A percentile compares a stretch with the other conserved stretches of the same genome.
phyloP scores from a whole-genome alignment of 2,113 vertebrate genomes.

The Monopterus albus region DNA sequence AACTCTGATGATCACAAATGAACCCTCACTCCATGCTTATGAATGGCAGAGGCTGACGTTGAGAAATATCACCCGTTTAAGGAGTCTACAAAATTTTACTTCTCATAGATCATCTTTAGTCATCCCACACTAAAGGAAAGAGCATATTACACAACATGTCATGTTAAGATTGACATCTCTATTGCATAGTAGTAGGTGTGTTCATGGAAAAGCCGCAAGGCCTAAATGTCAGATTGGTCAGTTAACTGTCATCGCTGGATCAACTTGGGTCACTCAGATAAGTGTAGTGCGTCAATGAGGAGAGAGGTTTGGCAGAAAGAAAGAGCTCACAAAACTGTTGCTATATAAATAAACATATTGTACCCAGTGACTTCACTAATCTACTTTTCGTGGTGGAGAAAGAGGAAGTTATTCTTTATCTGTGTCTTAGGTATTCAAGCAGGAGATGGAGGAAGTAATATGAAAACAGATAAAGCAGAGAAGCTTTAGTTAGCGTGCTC shows the following conservation, averaged over 20 bases:
- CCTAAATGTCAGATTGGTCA: neutral
- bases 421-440: neutral
- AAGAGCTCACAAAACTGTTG: neutral
- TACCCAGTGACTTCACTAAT: slow-evolving; percentile 8
- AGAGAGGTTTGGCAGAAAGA: slow-evolving; percentile 14
- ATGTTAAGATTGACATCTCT: neutral
- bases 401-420: neutral
- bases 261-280: slow-evolving; percentile 13
- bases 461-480: too few relatives aligned
- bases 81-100: neutral
- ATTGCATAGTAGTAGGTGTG: neutral
- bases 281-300: slow-evolving; percentile 3
- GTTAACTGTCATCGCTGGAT: neutral
- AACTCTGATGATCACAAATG: too few relatives aligned
- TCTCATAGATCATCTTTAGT: neutral
- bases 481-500: too few relatives aligned
- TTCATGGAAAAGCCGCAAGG: neutral
- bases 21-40: too few relatives aligned
- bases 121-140: too few relatives aligned
- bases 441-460: neutral
- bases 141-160: too few relatives aligned
- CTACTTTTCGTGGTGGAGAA: neutral
- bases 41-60: too few relatives aligned
- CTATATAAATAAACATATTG: neutral
- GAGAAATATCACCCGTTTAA: neutral